Conservation (phyloP, 2,113 vertebrate genomes). For the Prionailurus bengalensis region DNA sequence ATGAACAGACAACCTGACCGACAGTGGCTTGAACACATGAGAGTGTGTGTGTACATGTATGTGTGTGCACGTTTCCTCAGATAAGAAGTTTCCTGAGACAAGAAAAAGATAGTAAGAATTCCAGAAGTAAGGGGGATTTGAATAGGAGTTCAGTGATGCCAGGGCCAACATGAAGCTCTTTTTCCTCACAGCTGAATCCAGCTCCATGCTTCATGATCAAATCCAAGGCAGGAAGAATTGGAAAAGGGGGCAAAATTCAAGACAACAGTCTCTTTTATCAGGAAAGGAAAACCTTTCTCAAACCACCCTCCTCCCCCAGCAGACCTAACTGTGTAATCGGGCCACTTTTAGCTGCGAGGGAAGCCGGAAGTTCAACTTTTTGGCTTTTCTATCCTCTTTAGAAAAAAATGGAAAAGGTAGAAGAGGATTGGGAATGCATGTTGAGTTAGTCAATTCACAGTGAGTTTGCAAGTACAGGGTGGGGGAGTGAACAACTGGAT, state of each 20-base stretch:
- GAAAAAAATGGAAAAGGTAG: neutral
- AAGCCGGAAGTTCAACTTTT: neutral
- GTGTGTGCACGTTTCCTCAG: neutral
- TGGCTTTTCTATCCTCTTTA: neutral
- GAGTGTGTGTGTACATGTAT: neutral
- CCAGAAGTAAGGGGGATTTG: neutral
- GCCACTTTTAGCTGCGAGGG: neutral
- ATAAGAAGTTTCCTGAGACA: neutral
- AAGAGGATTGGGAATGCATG: neutral
- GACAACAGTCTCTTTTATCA: neutral
- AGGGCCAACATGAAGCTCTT: neutral
- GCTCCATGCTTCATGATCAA: neutral
- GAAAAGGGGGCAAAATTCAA: conserved; percentile 1
- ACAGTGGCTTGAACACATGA: neutral
- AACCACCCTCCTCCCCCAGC: neutral
- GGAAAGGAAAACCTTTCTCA: neutral
- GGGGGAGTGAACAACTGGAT: neutral
- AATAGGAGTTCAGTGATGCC: neutral
- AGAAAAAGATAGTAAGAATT: neutral
- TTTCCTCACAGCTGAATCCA: neutral
- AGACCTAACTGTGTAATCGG: neutral
- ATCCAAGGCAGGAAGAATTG: conserved; percentile 2
- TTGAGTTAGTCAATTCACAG: neutral
- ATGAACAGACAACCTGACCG: neutral
- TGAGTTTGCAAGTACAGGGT: neutral